Base-by-base conservation (phyloP, 2,888 invertebrate genomes). In the Aleiodes testaceus region DNA sequence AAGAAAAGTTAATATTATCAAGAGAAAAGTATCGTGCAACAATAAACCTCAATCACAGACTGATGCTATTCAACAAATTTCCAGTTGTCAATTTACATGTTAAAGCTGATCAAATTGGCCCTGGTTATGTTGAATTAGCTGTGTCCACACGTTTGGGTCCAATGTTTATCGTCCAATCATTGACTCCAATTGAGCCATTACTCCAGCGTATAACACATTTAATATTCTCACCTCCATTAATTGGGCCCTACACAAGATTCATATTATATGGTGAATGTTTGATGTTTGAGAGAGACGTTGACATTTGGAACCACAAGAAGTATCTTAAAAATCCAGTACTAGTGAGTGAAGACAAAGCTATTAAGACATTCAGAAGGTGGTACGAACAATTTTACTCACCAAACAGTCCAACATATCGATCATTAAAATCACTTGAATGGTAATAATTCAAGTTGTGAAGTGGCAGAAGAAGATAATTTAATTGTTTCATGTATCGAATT, bases 251-350 rank as follows among this genome's bases (percentile, higher is more conserved):
- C 6, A 92, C 92, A 0, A 92, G 92, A 65, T 85, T 94, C 11
- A 87, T 93, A 14, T 89, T 96, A 1, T 84, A 90, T 0, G 92
- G 91, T 0, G 96, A 97, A 86, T 91, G 90, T 6, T 84, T 91
- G 16, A 93, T 93, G 93, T 92, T 97, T 79, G 93, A 95, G 84
- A 90, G 97, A 0, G 97, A 97, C 84, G 91, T 97, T 0, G 90
- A 90, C 74, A 92, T 97, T 3, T 97, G 97, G 97, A 96, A 96
- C 85, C 92, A 93, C 87, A 97, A 97, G 82, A 90, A 89, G 9
- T 97, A 92, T 84, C 88, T 92, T 0, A 90, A 90, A 44, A 91
- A 92, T 0, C 96, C 97, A 0, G 82, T 93, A 0, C 89, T 95
- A 72, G 92, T 94, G 0, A 91, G 91, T 74, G 92, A 94, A 69